These are phyloP conservation scores for Sorex fumeus DNA, from an alignment of 2,113 vertebrate genomes.

Conservation along the genomic window DNA sequence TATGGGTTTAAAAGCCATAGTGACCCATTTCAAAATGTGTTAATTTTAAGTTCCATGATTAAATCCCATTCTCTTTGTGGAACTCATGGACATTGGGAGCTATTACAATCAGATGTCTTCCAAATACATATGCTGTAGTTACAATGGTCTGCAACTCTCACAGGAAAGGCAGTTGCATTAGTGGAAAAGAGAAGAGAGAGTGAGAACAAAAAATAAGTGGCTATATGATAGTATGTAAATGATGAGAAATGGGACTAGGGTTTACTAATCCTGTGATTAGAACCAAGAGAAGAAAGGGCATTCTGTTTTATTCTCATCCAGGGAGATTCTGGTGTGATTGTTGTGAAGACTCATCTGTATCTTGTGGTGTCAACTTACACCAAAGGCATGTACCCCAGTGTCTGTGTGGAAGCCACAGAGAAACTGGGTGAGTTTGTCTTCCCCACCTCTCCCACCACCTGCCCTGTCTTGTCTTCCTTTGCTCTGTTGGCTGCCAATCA, in stretches of 20 bases:
- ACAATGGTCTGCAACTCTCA: slow-evolving; percentile 25
- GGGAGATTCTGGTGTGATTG: slow-evolving; percentile 87
- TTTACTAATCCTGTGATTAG: not conserved
- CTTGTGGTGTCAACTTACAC: slow-evolving; percentile 89
- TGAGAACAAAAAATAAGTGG: not conserved
- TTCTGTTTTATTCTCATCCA: slow-evolving; percentile 71
- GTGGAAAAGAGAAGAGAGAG: not conserved
- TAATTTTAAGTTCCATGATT: not conserved
- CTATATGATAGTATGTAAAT: slow-evolving; percentile 22
- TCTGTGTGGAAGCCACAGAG: slow-evolving; percentile 91
- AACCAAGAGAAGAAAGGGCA: not conserved
- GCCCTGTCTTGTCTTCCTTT: not conserved
- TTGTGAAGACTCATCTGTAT: slow-evolving; percentile 87
- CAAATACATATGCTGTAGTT: not conserved
- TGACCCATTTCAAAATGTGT: slow-evolving; percentile 17
- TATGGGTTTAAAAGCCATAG: not conserved
- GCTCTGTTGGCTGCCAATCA: not conserved
- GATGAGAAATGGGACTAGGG: not conserved
- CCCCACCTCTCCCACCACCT: not conserved
- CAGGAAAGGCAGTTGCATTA: slow-evolving; percentile 29
- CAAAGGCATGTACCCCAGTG: slow-evolving; percentile 89
- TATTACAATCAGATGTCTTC: slow-evolving; percentile 10
- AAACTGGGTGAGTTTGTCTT: slow-evolving; percentile 87
- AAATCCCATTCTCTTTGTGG: not conserved
- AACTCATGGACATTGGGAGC: not conserved